Conservation (phyloP, 1,140 invertebrate species). For the Macrobrachium nipponense region DNA sequence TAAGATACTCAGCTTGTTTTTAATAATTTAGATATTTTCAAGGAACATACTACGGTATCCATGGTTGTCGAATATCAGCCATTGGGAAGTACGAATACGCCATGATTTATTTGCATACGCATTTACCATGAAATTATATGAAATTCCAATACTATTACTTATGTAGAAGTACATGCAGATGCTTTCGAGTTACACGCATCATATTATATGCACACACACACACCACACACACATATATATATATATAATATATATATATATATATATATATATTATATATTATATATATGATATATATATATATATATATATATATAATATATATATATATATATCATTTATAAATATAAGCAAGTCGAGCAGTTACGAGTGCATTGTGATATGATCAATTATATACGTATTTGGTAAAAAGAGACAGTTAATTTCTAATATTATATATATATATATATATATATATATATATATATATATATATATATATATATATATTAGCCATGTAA, state of each 20-base stretch:
- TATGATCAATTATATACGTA: no score
- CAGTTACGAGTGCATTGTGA: no score
- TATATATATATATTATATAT: constrained; percentile 20
- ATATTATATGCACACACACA: background rate
- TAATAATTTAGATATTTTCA: no score
- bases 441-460: constrained; percentile 10
- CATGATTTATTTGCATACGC: background rate
- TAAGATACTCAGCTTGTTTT: no score
- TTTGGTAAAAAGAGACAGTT: no score
- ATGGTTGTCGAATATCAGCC: no score
- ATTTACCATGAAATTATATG: background rate
- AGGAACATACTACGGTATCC: no score
- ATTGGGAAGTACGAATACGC: background rate
- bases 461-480: constrained; percentile 10
- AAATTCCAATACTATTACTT: background rate
- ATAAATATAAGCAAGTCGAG: no score
- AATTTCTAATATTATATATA: no score
- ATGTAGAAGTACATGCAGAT: background rate
- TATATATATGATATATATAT: constrained; percentile 16
- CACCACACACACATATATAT: constrained; percentile 4
- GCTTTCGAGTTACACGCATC: background rate
- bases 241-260: constrained; percentile 17
- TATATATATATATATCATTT: constrained; percentile 8
- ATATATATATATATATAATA: constrained; percentile 16
- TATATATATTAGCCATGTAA: background rate